Evolutionary conservation across 2,888 invertebrate genomes (phyloP).

Genomic region (Tanypteryx hageni): DNA sequence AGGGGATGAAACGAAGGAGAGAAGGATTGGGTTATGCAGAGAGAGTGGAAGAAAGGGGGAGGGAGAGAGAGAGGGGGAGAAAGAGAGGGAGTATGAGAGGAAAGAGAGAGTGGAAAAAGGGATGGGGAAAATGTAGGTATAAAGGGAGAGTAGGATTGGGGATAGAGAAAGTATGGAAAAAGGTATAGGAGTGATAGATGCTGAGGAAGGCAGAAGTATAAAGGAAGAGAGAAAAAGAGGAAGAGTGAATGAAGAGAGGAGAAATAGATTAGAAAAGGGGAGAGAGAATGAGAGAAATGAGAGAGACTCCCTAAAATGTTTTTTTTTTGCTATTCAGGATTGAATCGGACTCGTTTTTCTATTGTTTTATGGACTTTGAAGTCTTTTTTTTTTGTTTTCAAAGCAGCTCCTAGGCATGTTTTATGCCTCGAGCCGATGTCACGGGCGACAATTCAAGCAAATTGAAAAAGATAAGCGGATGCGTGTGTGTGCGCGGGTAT

Average conservation of each 20-base stretch:
- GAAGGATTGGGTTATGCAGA: not conserved
- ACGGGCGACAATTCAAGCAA: not conserved
- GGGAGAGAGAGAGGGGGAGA: not conserved
- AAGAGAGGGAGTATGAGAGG: no score
- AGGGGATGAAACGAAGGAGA: not conserved
- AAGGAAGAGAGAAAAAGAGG: not conserved
- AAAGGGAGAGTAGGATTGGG: no score
- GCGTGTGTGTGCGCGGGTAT: not conserved
- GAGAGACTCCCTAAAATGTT: no score
- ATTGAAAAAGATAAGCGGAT: conserved; percentile 24
- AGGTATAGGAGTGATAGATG: not conserved
- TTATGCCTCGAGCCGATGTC: not conserved
- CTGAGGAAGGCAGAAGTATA: not conserved
- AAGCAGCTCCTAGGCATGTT: not conserved
- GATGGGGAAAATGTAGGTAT: no score
- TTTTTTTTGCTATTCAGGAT: not conserved
- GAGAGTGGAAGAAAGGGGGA: not conserved
- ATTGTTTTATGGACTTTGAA: not conserved
- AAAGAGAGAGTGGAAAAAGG: no score
- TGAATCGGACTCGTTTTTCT: not conserved
- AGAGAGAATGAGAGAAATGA: no score
- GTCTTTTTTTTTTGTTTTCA: not conserved
- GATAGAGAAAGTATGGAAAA: not conserved
- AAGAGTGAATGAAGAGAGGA: not conserved
- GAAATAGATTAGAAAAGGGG: no score